Percentiles rank a stretch among this genome's conserved stretches.
Evolutionary conservation across 2,888 invertebrate genomes (phyloP).

Genomic region (Miltochrista miniata): DNA sequence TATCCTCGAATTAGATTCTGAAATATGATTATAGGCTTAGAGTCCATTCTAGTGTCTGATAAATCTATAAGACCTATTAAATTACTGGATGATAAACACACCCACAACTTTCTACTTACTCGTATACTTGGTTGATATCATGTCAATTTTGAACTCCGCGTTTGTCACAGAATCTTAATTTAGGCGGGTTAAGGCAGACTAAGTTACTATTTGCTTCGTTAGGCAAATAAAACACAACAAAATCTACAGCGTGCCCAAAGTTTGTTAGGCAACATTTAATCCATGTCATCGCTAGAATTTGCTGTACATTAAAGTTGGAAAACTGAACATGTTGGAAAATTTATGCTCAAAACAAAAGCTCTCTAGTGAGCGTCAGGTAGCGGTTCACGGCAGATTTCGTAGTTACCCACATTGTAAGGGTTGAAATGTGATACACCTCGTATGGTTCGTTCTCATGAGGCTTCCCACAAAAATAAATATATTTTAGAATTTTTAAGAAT

Average conservation of each 20-base stretch:
- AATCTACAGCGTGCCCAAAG: slow-evolving; percentile 36
- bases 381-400: slow-evolving; percentile 40
- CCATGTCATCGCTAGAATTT: slow-evolving; percentile 33
- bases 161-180: too few species aligned
- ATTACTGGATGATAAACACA: too few species aligned
- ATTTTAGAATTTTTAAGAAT: neutral
- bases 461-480: neutral
- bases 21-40: too few species aligned
- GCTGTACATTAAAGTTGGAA: slow-evolving; percentile 28
- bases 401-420: slow-evolving; percentile 24
- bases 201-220: too few species aligned
- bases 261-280: slow-evolving; percentile 42
- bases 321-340: slow-evolving; percentile 47
- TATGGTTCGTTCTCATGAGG: slow-evolving; percentile 1
- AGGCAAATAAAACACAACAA: slow-evolving; percentile 1
- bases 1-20: too few species aligned
- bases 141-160: too few species aligned
- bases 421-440: slow-evolving; percentile 16
- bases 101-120: too few species aligned
- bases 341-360: slow-evolving; percentile 53
- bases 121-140: too few species aligned
- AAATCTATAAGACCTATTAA: too few species aligned
- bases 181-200: too few species aligned
- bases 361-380: slow-evolving; percentile 51
- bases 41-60: too few species aligned